Evolutionary conservation across 2,888 invertebrate species (phyloP).

Genomic region (Ecliptopera silaceata): DNA sequence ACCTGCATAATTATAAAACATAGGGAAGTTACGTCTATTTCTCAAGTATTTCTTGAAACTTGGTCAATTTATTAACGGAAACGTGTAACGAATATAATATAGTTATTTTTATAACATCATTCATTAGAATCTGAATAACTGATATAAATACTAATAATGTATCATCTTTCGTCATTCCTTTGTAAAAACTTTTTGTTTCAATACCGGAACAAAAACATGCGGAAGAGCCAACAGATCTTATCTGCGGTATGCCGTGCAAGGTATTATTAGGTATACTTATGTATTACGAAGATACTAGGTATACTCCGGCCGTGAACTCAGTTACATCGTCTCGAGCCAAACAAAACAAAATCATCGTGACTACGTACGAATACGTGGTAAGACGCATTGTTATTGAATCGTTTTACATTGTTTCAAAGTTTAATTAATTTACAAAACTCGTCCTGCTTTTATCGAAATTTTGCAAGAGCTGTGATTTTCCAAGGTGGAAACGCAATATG

Average conservation of each 20-base stretch:
- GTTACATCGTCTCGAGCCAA: slow-evolving; percentile 41
- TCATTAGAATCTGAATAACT: neutral
- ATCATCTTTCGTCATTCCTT: slow-evolving; percentile 13
- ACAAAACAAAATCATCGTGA: slow-evolving; percentile 44
- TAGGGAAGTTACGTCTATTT: too few species aligned
- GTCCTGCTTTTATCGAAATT: too few species aligned
- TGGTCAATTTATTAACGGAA: too few species aligned
- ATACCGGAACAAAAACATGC: slow-evolving; percentile 46
- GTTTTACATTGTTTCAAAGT: slow-evolving; percentile 11
- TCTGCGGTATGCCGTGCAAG: slow-evolving; percentile 24
- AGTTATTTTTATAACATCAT: neutral
- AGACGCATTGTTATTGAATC: slow-evolving; percentile 29
- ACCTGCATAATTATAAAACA: neutral
- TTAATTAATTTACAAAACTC: neutral
- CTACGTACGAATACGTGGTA: slow-evolving; percentile 25
- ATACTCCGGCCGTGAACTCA: slow-evolving; percentile 51
- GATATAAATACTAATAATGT: slow-evolving; percentile 8
- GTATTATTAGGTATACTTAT: neutral
- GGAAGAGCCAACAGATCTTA: slow-evolving; percentile 36
- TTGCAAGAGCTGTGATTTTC: too few species aligned
- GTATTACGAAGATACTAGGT: slow-evolving; percentile 10
- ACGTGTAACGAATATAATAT: too few species aligned
- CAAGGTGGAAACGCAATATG: too few species aligned
- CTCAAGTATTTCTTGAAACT: too few species aligned
- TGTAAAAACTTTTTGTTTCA: slow-evolving; percentile 23